Evolutionary conservation across 2,888 invertebrate species (phyloP), one percentile per base, ranked within the genome.

Genomic region (Oscheius onirici): DNA sequence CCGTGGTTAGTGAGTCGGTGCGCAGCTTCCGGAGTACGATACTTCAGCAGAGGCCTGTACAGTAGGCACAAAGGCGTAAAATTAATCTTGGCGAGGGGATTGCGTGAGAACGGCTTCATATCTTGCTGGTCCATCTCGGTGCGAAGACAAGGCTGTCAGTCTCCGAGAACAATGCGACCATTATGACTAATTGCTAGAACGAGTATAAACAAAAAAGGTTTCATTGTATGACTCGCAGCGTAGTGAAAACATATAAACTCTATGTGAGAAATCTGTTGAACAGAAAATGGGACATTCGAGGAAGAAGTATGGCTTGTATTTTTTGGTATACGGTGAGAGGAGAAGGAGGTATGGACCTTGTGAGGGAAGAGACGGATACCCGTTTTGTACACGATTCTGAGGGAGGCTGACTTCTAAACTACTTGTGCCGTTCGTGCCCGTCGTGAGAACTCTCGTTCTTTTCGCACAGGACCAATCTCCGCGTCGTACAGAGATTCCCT

Each of bases 391-490:
- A 20, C 44, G 24, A 17, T 17, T 11, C 43, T 43, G 22, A 24
- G 22, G 24, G 22, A 44, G 41, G 40, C 24, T n/a, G 40, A 22
- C 22, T 17, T 13, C 44, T 51, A 68, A 28, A 69, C 69, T 26
- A 69, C 54, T 49, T 69, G 60, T 15, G 54, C 69, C 26, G 60
- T 60, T 26, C 60, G 60, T 5, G 52, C 55, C 20, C 69, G 60
- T 40, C 69, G 60, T 11, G 69, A 41, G 20, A 69, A 69, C n/a
- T 69, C 69, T 15, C 69, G 49, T 41, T 69, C 69, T 51, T 61
- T 61, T 34, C 61, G 60, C 28, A 52, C 41, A 6, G 69, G 52
- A 26, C 58, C 68, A 10, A 68, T 49, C 13, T 24, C 34, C 28
- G 43, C 20, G 24, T 57, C 57, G 57, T 51, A 46, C 49, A 69